These are phyloP conservation scores for Harpagus bidentatus DNA, from an alignment of 2,113 vertebrate species.

Conservation along the genomic window DNA sequence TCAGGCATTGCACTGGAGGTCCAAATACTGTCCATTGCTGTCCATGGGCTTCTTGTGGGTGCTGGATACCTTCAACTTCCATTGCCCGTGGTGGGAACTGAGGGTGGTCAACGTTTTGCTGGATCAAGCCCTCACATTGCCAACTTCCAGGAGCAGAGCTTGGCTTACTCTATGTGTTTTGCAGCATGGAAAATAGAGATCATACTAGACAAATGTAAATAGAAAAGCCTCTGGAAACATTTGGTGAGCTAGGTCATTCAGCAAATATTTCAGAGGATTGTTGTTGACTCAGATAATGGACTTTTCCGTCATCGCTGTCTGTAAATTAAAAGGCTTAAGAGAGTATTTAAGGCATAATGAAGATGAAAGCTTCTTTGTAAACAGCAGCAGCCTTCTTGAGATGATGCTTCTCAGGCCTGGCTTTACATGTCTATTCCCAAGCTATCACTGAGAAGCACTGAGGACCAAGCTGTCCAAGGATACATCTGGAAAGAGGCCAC, in stretches of 20 bases:
- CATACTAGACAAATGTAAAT: neutral
- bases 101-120: neutral
- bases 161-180: neutral
- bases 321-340: neutral
- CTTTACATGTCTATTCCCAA: neutral
- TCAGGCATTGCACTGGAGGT: neutral
- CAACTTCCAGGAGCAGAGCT: neutral
- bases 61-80: neutral
- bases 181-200: neutral
- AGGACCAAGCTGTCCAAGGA: neutral
- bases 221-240: neutral
- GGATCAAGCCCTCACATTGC: neutral
- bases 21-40: neutral
- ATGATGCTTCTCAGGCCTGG: neutral
- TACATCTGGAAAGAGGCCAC: neutral
- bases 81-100: fast-evolving
- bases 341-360: neutral
- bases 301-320: neutral
- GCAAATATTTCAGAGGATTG: neutral
- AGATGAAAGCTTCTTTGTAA: neutral
- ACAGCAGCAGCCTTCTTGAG: neutral
- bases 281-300: neutral
- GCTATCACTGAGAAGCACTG: neutral
- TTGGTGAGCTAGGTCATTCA: neutral
- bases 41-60: neutral